Percentiles rank a stretch among this genome's conserved stretches.
Evolutionary conservation across 2,797 vertebrate species (phyloP).

Genomic region (Peromyscus attwateri): DNA sequence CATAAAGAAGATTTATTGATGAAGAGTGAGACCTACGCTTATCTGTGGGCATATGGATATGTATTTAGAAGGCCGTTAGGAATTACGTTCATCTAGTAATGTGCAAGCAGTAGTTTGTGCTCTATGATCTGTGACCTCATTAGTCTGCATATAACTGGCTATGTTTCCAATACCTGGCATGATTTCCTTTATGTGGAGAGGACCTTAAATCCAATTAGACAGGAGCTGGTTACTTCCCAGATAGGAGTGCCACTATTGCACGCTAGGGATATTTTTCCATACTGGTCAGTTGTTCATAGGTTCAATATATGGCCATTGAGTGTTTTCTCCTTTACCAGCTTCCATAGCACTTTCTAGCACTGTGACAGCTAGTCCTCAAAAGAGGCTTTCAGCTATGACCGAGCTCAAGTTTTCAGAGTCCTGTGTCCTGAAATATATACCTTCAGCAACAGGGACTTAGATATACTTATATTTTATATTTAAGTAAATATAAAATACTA

Average conservation of each 20-base stretch:
- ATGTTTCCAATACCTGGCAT: neutral
- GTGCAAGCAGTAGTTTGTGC: neutral
- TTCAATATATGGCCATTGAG: neutral
- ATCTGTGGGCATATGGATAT: neutral
- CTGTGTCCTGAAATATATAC: neutral
- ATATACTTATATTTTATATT: too few relatives aligned
- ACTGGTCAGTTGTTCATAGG: neutral
- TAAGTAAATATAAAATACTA: neutral
- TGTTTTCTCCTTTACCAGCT: neutral
- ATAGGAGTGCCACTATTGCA: neutral
- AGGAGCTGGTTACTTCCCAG: neutral
- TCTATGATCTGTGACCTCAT: neutral
- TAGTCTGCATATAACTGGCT: neutral
- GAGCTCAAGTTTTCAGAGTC: neutral
- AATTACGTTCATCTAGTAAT: neutral
- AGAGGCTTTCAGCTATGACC: neutral
- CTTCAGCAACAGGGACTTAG: neutral
- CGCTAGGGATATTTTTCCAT: neutral
- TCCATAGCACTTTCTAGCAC: neutral
- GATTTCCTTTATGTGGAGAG: neutral
- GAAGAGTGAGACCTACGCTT: neutral
- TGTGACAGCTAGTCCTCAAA: neutral
- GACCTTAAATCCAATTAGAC: neutral
- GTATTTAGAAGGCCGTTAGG: neutral
- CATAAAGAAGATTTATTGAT: neutral